A percentile compares a stretch with the other conserved stretches of the same genome.
Evolutionary conservation across 1,140 invertebrate species (phyloP).

Genomic region (Lasioglossum albipes): DNA sequence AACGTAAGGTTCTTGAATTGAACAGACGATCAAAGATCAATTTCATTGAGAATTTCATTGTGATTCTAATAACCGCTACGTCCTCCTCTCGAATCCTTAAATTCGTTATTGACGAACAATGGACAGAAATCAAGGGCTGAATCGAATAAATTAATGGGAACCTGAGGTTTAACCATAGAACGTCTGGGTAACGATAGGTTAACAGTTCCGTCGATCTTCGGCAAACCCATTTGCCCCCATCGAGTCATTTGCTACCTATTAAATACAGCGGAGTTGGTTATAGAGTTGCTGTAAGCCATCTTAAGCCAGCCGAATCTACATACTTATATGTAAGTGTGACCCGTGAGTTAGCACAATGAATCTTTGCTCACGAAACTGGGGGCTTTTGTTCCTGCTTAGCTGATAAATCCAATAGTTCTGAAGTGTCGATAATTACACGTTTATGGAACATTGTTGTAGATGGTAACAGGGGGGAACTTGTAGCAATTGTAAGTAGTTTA

Average conservation of each 20-base stretch:
- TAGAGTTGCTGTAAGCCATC: conserved; percentile 41
- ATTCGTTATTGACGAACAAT: background rate
- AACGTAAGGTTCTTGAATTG: too few species aligned
- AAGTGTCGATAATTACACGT: background rate
- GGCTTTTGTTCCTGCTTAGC: background rate
- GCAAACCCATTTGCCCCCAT: conserved; percentile 24
- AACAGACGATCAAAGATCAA: too few species aligned
- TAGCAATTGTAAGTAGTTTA: background rate
- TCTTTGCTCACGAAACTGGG: conserved; percentile 36
- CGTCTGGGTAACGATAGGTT: background rate
- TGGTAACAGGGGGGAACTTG: background rate
- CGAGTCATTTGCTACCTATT: conserved; percentile 27
- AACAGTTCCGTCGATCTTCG: conserved; percentile 13
- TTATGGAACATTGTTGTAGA: background rate
- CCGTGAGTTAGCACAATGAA: conserved; percentile 42
- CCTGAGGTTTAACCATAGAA: background rate
- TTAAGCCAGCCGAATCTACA: conserved; percentile 43
- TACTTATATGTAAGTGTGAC: conserved; percentile 14
- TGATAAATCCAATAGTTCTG: background rate
- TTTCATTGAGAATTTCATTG: too few species aligned
- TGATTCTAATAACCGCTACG: background rate
- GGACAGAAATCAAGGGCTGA: background rate
- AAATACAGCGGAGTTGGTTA: conserved; percentile 39
- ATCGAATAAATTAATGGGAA: background rate
- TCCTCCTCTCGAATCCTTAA: background rate